Conservation (phyloP, 2,888 invertebrate species). For the Platycheirus albimanus region DNA sequence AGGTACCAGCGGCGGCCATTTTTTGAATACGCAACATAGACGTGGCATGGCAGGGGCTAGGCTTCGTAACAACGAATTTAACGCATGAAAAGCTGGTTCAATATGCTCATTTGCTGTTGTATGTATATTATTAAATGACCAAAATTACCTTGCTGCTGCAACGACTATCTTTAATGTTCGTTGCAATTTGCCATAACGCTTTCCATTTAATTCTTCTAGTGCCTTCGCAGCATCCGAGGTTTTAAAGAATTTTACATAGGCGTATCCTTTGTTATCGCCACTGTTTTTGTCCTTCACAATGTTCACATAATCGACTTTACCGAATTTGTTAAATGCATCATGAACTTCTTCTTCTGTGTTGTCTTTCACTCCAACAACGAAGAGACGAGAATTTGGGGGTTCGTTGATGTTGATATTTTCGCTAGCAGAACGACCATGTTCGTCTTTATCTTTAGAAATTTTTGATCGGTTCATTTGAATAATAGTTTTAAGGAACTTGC, state of each 20-base stretch:
- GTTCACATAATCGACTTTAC: conserved; percentile 93
- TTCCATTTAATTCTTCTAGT: conserved; percentile 89
- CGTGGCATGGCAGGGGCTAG: too few relatives aligned
- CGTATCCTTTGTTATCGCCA: conserved; percentile 93
- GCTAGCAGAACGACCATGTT: too few relatives aligned
- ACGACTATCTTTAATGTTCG: conserved; percentile 94
- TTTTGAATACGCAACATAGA: too few relatives aligned
- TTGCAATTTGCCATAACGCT: conserved; percentile 86
- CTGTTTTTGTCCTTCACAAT: conserved; percentile 91
- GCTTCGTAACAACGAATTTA: too few relatives aligned
- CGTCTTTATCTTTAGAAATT: too few relatives aligned
- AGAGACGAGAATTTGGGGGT: conserved; percentile 94
- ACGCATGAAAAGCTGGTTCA: too few relatives aligned
- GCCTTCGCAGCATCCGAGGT: conserved; percentile 95
- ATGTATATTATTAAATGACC: too few relatives aligned
- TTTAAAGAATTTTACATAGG: conserved; percentile 94
- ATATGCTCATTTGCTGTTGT: too few relatives aligned
- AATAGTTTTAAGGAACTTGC: too few relatives aligned
- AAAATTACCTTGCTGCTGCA: conserved; percentile 87
- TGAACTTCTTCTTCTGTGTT: conserved; percentile 90
- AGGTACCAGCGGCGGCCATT: too few relatives aligned
- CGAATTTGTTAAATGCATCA: conserved; percentile 90
- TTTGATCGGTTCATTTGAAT: too few relatives aligned
- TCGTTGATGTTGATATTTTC: too few relatives aligned
- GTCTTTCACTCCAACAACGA: conserved; percentile 92